Base-by-base conservation (phyloP, 2,113 vertebrate genomes). In the Nothocercus julius region DNA sequence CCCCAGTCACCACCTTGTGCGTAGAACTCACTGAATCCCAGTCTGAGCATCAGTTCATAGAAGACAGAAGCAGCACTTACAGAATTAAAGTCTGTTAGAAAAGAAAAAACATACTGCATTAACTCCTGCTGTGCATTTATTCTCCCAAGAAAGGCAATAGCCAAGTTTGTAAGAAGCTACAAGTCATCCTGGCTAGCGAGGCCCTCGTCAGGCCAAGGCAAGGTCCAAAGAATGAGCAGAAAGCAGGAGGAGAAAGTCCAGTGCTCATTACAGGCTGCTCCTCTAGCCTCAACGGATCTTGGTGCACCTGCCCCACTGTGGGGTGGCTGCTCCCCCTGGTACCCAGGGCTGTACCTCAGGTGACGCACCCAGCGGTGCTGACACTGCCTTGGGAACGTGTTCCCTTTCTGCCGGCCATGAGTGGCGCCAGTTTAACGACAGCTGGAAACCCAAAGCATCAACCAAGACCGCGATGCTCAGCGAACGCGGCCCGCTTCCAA, bases 1-100 rank as follows among this genome's bases (percentile, higher is more conserved):
- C 98, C 98, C 89, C 97, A 98, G 87, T 98, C 98, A 40, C 98
- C 98, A 2, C 98, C 98, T 84, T 98, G 98, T 8, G 90, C 4
- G 1, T 98, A 98, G 95, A 98, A 98, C 51, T 98, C 87, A 1
- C 30, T 89, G 91, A 98, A 98, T 67, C 98, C 97, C 83, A 98
- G 94, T 8, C 97, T 95, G 54, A 89, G 93, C 98, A 98, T 98
- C 95, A 98, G 45, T 38, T 98, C 98, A 21, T 97, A 98, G 61
- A 98, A 98, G 53, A 98, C 42, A 61, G 97, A 97, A 70, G 98
- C 98, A 0, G 96, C 92, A 24, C 95, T 97, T 70, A 98, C 94
- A 0, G 96, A 56, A n/a, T 98, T 30, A 30, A 98, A 96, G 13
- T 64, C 98, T 98, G 93, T 67, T 10, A 5, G 68, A 47, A 72